Percentiles rank a stretch among this genome's conserved stretches.
These are phyloP conservation scores for Vireo griseus DNA, from an alignment of 2,797 vertebrate species.

Conservation along the genomic window DNA sequence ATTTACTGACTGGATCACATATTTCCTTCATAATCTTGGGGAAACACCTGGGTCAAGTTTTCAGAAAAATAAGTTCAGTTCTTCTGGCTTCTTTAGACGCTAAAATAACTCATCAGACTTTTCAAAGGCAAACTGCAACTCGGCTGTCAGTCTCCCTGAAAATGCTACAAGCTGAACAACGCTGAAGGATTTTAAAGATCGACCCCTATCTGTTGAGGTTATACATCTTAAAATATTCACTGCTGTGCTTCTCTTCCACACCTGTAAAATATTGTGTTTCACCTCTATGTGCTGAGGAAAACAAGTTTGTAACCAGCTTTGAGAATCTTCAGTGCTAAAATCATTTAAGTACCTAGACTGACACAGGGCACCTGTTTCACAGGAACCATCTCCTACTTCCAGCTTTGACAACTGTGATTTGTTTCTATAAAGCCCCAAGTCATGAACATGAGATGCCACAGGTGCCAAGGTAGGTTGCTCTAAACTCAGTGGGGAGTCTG, in stretches of 20 bases:
- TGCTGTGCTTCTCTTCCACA: neutral
- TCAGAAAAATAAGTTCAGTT: neutral
- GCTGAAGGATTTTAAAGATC: neutral
- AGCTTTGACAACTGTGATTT: neutral
- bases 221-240: neutral
- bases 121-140: neutral
- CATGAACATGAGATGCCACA: neutral
- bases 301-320: neutral
- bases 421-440: neutral
- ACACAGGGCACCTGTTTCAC: neutral
- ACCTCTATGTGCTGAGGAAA: neutral
- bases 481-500: neutral
- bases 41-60: neutral
- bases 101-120: neutral
- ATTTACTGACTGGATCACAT: neutral
- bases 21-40: neutral
- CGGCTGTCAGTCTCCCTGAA: neutral
- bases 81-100: neutral
- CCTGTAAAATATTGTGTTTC: neutral
- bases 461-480: neutral
- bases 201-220: neutral
- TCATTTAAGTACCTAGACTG: neutral
- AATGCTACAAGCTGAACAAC: neutral
- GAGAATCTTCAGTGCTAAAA: neutral
- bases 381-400: neutral